Conservation (phyloP, 1,140 invertebrate species). For the Drosophila lacteicornis region DNA sequence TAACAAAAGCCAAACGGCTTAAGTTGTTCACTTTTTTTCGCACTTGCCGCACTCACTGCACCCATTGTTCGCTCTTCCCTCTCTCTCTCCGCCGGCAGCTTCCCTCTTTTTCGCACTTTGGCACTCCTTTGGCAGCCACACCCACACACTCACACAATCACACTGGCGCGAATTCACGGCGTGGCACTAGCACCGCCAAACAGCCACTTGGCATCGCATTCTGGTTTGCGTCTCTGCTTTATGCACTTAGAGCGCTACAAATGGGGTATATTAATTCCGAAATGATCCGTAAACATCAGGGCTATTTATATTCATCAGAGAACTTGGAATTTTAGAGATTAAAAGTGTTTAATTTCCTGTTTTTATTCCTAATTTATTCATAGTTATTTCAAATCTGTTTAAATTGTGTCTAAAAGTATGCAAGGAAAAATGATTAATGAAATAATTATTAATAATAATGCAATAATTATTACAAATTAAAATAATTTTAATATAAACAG, state of each 20-base stretch:
- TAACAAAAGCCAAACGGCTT: conserved; percentile 41
- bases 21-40: conserved; percentile 59
- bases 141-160: not conserved
- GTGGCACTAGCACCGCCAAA: not conserved
- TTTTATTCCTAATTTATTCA: too few species aligned
- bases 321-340: too few species aligned
- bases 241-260: not conserved
- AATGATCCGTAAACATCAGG: not conserved
- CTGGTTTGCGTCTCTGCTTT: conserved; percentile 18
- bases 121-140: not conserved
- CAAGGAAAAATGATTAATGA: too few species aligned
- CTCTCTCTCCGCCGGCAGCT: conserved; percentile 12
- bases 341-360: too few species aligned
- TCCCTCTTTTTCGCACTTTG: conserved; percentile 11
- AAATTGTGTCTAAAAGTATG: not conserved
- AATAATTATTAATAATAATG: too few species aligned
- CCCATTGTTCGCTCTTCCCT: conserved; percentile 59
- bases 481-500: too few species aligned
- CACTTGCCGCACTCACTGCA: conserved; percentile 65
- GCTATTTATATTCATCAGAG: not conserved
- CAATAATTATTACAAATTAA: too few species aligned
- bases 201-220: conserved; percentile 62
- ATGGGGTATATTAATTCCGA: conserved; percentile 9
- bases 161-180: not conserved
- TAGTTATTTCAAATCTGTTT: not conserved